A percentile compares a stretch with the other conserved stretches of the same genome.
phyloP scores from a whole-genome alignment of 2,113 vertebrate species.

The mouse (Mus musculus) region DNA sequence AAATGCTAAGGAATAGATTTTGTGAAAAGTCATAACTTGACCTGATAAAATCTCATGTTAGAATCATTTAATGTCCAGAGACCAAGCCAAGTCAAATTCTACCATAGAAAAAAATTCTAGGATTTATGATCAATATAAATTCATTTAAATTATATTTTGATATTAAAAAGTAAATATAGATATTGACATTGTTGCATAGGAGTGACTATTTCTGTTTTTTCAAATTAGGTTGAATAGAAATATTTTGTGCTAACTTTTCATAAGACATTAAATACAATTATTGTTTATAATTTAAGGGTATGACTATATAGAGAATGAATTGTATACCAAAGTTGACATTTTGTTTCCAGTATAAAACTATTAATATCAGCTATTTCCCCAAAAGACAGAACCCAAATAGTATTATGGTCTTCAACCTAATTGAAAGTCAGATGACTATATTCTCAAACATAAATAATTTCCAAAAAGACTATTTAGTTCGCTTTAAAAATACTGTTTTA shows the following conservation, averaged over 20 bases:
- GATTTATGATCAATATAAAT: background rate
- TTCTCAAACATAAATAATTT: background rate
- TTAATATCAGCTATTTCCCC: background rate
- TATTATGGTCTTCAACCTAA: background rate
- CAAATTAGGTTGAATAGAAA: background rate
- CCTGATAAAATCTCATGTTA: background rate
- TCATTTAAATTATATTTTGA: background rate
- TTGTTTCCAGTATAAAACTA: background rate
- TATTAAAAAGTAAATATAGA: constrained; percentile 32
- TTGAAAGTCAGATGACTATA: background rate
- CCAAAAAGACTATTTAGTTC: background rate
- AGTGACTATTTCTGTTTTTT: background rate
- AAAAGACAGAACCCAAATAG: background rate
- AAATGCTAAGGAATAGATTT: background rate
- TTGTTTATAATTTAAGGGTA: background rate
- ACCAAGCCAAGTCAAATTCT: background rate
- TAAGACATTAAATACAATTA: background rate
- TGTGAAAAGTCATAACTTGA: background rate
- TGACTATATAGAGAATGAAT: background rate
- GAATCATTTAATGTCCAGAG: background rate
- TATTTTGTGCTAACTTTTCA: background rate
- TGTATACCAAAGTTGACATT: background rate
- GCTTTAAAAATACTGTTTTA: background rate
- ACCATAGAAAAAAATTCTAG: background rate
- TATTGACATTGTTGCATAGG: background rate